These are phyloP conservation scores for Pongo pygmaeus DNA, from an alignment of 2,113 vertebrate genomes.

Conservation along the genomic window DNA sequence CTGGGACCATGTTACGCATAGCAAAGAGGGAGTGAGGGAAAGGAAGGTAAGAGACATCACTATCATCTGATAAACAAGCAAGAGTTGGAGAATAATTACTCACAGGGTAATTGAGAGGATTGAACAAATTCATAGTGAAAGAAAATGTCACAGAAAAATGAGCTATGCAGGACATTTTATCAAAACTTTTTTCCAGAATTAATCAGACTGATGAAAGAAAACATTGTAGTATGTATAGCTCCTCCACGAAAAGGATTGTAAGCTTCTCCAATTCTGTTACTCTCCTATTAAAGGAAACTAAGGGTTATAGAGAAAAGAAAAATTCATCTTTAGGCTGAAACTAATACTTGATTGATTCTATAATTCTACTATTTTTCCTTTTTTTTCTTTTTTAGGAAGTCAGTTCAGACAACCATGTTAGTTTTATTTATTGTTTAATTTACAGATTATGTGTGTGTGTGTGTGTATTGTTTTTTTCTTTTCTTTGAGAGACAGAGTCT, in stretches of 20 bases:
- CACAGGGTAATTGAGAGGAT: not conserved
- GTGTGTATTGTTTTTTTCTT: too few relatives aligned
- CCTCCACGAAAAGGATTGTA: not conserved
- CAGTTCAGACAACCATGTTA: not conserved
- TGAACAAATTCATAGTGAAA: not conserved
- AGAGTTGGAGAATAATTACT: not conserved
- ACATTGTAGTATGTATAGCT: not conserved
- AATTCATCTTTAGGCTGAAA: not conserved
- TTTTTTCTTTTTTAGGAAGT: not conserved
- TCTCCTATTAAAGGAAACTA: not conserved
- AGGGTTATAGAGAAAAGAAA: not conserved
- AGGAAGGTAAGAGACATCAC: too few relatives aligned
- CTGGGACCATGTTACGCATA: not conserved
- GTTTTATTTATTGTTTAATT: not conserved
- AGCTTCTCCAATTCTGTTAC: not conserved
- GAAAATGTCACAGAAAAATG: not conserved
- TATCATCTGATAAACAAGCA: not conserved
- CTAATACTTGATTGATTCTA: not conserved
- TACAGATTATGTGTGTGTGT: not conserved
- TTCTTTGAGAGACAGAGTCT: too few relatives aligned
- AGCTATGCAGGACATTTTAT: not conserved
- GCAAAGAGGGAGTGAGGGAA: not conserved
- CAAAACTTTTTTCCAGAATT: not conserved
- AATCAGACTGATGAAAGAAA: not conserved
- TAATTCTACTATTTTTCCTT: not conserved